A percentile compares a stretch with the other conserved stretches of the same genome.
Evolutionary conservation across 1,140 invertebrate genomes (phyloP).

Genomic region (Tetranychus urticae): DNA sequence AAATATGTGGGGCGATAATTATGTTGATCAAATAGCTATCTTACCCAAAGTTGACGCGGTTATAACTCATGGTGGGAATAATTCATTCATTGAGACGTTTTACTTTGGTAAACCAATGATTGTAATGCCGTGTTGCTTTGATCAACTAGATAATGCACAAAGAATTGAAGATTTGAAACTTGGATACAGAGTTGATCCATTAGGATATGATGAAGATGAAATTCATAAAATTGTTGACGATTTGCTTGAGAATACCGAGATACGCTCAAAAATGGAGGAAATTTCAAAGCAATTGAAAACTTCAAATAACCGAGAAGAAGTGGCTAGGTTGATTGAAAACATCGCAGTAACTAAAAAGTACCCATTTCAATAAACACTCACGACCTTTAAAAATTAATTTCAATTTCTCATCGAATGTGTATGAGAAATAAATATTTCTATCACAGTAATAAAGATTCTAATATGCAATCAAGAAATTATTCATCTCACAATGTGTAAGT

Average conservation of each 20-base stretch:
- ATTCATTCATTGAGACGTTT: constrained; percentile 5
- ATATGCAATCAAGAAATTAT: too few relatives aligned
- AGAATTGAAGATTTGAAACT: not conserved
- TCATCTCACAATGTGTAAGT: too few relatives aligned
- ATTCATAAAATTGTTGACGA: constrained; percentile 1
- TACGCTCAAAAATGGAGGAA: not conserved
- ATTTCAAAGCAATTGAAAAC: not conserved
- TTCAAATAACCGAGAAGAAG: not conserved
- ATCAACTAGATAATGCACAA: constrained; percentile 3
- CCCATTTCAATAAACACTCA: too few relatives aligned
- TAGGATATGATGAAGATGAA: constrained; percentile 2
- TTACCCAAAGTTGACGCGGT: constrained; percentile 12
- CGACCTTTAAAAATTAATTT: too few relatives aligned
- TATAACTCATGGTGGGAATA: constrained; percentile 18
- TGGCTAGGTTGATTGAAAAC: constrained; percentile 1
- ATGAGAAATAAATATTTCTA: too few relatives aligned
- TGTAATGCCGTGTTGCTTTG: constrained; percentile 5
- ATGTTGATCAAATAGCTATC: constrained; percentile 1
- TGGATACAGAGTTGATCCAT: not conserved
- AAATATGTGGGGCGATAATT: constrained; percentile 7
- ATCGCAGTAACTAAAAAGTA: too few relatives aligned
- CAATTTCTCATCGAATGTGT: too few relatives aligned
- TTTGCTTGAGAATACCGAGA: not conserved
- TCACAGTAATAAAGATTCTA: too few relatives aligned
- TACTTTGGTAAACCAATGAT: constrained; percentile 7